Base-by-base conservation (phyloP, 2,888 invertebrate genomes). In the Drosophila hamatofila region DNA sequence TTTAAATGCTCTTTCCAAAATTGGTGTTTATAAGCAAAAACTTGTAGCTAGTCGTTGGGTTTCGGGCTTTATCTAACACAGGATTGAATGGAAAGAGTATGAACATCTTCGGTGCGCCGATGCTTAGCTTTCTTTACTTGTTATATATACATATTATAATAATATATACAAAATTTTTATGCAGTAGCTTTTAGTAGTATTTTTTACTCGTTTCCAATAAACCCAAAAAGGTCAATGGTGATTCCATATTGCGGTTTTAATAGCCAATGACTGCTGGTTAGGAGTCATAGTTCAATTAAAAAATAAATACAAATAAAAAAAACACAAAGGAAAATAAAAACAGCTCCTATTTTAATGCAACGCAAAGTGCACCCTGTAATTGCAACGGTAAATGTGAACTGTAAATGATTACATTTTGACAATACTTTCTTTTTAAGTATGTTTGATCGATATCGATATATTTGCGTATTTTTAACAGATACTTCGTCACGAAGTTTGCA, bases 211-310 rank as follows among this genome's bases (percentile, higher is more conserved):
- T 72, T 77, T 72, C 23, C 65, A 58, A 39, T 7, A 25, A 37
- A 54, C 9, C 25, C n/a, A 18, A 2, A n/a, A 27, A 25, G 65
- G 25, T 39, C 27, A 35, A 23, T 42, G 41, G 27, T 44, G 35
- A 49, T 55, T 59, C 39, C 25, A 39, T 60, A 48, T 52, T 49
- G 61, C 74, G 52, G 60, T 73, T 49, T 66, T 62, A 42, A 63
- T 59, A 66, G 60, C 54, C 59, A 67, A 59, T 41, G 56, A 64
- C 54, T 80, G 64, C 71, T 81, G 83, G 64, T 69, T 41, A 81
- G 67, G 58, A 54, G 83, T 83, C 78, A 73, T 85, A 81, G 87
- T 86, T 71, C 67, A 83, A 86, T 72, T 83, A 27, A 12, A 55
- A 49, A 46, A 35, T 51, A 1, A 51, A 21, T 51, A 16, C 14